Evolutionary conservation across 2,888 invertebrate genomes (phyloP).

Genomic region (Falcaria lacertinaria): DNA sequence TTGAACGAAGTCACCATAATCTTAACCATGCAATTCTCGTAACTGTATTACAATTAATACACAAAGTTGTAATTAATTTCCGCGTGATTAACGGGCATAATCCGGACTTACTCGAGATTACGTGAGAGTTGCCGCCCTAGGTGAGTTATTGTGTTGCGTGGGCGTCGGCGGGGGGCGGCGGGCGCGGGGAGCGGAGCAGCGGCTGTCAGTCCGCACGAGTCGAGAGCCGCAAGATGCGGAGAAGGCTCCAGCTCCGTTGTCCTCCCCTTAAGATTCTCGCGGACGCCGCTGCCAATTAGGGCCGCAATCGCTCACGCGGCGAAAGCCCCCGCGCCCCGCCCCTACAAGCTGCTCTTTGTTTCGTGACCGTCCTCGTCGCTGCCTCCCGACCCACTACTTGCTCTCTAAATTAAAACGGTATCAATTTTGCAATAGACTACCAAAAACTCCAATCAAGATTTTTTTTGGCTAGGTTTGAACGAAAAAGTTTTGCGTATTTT

Average conservation of each 20-base stretch:
- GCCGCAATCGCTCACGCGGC: constrained; percentile 79
- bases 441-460: constrained; percentile 55
- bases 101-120: constrained; percentile 77
- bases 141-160: constrained; percentile 70
- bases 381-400: constrained; percentile 57
- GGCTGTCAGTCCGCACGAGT: constrained; percentile 48
- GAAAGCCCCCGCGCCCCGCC: constrained; percentile 38
- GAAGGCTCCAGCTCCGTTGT: constrained; percentile 62
- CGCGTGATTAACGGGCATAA: constrained; percentile 77
- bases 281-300: constrained; percentile 80
- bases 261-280: constrained; percentile 80
- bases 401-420: constrained; percentile 73
- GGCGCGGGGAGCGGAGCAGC: constrained; percentile 21
- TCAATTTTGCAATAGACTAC: constrained; percentile 62
- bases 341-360: constrained; percentile 62
- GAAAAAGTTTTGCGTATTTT: constrained; percentile 35
- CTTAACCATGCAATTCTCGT: constrained; percentile 61
- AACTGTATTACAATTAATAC: constrained; percentile 77
- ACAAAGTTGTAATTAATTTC: constrained; percentile 79
- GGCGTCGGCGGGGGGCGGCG: constrained; percentile 40
- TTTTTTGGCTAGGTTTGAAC: constrained; percentile 41
- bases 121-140: constrained; percentile 64
- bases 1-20: constrained; percentile 26
- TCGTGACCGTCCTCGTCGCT: constrained; percentile 40
- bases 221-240: constrained; percentile 61